Conservation (phyloP, 2,113 vertebrate genomes). For the Strigops habroptila region DNA sequence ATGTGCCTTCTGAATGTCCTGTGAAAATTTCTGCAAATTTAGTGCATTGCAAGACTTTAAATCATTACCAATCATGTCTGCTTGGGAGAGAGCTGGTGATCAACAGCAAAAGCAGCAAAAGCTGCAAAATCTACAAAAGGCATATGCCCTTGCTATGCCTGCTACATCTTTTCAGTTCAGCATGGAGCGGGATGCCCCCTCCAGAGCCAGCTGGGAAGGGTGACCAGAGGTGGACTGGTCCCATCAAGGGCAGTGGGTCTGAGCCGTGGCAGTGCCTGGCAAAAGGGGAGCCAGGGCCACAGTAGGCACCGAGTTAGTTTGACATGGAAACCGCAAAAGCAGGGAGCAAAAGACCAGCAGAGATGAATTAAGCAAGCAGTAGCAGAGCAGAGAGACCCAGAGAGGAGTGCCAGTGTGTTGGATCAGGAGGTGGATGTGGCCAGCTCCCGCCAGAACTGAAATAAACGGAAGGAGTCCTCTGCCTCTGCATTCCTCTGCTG, state of each 20-base stretch:
- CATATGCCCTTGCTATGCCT: not conserved
- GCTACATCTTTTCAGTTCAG: not conserved
- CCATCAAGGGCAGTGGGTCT: rapidly evolving
- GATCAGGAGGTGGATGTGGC: not conserved
- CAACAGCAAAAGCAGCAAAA: not conserved
- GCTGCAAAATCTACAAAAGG: not conserved
- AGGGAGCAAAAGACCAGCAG: not conserved
- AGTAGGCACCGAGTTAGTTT: not conserved
- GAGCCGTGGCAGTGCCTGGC: not conserved
- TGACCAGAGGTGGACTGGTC: not conserved
- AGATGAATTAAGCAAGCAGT: not conserved
- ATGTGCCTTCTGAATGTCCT: not conserved
- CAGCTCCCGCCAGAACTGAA: not conserved
- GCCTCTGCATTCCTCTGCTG: not conserved
- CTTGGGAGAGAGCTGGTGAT: not conserved
- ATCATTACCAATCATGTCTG: rapidly evolving
- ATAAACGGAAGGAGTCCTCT: not conserved
- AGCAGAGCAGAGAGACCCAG: not conserved
- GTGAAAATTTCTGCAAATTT: not conserved
- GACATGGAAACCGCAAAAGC: not conserved
- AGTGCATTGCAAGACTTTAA: not conserved
- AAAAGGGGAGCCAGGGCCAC: not conserved
- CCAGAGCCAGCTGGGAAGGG: not conserved
- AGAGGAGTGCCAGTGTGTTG: rapidly evolving
- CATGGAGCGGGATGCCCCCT: not conserved